Base-by-base conservation (phyloP, 2,888 invertebrate genomes). In the Drosophila trichaetosa region DNA sequence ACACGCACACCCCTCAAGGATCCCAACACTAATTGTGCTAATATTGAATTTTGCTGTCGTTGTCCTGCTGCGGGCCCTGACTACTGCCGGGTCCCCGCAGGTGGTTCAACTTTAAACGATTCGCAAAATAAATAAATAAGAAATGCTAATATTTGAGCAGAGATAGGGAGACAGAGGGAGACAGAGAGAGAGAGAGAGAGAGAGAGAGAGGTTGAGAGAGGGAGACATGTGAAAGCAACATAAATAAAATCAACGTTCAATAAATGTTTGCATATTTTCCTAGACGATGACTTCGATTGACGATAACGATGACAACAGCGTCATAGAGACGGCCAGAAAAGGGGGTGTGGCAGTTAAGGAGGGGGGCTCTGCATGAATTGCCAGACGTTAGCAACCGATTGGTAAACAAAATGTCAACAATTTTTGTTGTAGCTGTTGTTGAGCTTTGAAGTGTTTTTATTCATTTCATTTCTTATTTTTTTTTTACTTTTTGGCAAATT, bases 191-290 rank as follows among this genome's bases (percentile, higher is more conserved):
- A 21, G 31, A 18, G 54, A 18, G 21, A 16, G 4, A 18, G 8
- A 24, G 18, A 16, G 27, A 1, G n/a, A 11, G n/a, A n/a, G n/a
- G n/a, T n/a, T n/a, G n/a, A n/a, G n/a, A n/a, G n/a, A n/a, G n/a
- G 42, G 2, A 21, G 11, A 11, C 21, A 62, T 68, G 68, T 48
- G 71, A 80, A 76, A 80, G 72, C 76, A 87, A 83, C 70, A 82
- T 85, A 89, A 85, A 85, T 84, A 85, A 85, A 89, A 89, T 89
- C 87, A 87, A 87, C 89, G 87, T 78, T 87, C 87, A 85, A 89
- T 87, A 89, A 85, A 85, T 87, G 89, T 87, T 85, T 85, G 87
- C 87, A 85, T 84, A 89, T 89, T 82, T 87, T 89, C 73, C 85
- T 89, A 89, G 89, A 87, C 87, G 81, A 72, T 69, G 67, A 67